These are phyloP conservation scores for Myzus persicae DNA, from an alignment of 1,140 invertebrate species.

Conservation along the genomic window DNA sequence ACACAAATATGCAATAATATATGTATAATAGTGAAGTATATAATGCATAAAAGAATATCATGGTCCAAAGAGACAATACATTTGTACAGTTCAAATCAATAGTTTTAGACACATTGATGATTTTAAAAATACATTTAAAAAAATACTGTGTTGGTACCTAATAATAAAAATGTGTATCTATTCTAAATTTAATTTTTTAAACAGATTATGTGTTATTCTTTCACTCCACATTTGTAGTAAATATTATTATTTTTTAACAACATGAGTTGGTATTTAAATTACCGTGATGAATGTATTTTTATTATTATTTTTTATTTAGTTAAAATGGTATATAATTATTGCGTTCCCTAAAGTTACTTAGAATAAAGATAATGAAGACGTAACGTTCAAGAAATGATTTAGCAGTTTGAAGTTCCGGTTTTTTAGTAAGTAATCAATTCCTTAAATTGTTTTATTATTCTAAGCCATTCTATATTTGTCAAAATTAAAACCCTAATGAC, in stretches of 20 bases:
- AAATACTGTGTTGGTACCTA: neutral
- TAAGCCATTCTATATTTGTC: neutral
- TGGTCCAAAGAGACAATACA: neutral
- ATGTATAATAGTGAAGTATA: no score
- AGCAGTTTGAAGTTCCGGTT: neutral
- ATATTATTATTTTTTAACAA: neutral
- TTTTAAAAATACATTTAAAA: neutral
- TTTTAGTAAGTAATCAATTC: neutral
- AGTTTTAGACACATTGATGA: no score
- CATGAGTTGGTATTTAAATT: neutral
- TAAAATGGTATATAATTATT: neutral
- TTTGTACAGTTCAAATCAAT: neutral
- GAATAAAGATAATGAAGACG: neutral
- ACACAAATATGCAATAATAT: no score
- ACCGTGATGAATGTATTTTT: neutral
- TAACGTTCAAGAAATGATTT: neutral
- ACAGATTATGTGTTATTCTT: no score
- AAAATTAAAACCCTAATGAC: neutral
- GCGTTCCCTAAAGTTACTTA: neutral
- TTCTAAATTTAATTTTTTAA: neutral
- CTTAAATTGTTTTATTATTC: neutral
- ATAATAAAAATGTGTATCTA: neutral
- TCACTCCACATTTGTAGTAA: neutral
- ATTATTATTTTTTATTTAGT: neutral
- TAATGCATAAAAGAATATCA: no score